Conservation (phyloP, 2,888 invertebrate genomes). For the Drosophila vallismaia region DNA sequence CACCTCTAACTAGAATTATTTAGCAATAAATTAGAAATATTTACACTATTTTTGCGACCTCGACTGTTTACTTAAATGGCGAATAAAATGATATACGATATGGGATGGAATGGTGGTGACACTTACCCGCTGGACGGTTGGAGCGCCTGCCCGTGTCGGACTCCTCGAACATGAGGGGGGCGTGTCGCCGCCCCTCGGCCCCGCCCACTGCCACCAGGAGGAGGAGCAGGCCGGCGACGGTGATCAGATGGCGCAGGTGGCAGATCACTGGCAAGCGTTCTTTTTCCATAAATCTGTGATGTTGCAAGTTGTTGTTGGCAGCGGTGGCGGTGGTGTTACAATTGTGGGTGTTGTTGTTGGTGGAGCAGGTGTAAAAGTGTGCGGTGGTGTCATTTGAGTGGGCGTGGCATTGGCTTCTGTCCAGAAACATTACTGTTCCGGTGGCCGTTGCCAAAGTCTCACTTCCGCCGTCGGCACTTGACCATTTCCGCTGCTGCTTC, state of each 20-base stretch:
- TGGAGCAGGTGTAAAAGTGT: not conserved
- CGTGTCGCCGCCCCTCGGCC: conserved; percentile 85
- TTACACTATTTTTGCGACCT: not conserved
- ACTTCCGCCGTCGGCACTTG: conserved; percentile 16
- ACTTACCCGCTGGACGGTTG: conserved; percentile 89
- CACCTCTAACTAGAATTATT: not conserved
- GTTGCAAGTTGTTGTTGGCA: conserved; percentile 17
- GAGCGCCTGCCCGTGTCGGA: conserved; percentile 88
- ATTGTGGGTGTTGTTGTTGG: not conserved
- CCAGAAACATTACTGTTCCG: conserved; percentile 61
- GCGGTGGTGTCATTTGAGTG: conserved; percentile 8
- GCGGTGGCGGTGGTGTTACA: not conserved
- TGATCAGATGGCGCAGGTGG: conserved; percentile 67
- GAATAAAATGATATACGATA: conserved; percentile 4
- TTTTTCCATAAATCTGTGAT: conserved; percentile 14
- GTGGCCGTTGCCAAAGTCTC: conserved; percentile 62
- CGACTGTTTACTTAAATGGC: not conserved
- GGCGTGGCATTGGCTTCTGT: conserved; percentile 25
- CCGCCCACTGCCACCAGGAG: conserved; percentile 39
- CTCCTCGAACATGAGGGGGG: conserved; percentile 88
- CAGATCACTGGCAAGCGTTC: conserved; percentile 4
- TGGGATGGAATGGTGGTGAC: conserved; percentile 1
- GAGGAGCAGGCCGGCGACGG: conserved; percentile 52
- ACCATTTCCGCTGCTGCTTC: conserved; percentile 1
- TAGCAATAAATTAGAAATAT: not conserved